Base-by-base conservation (phyloP, 2,113 vertebrate genomes). In the Mus spicilegus region DNA sequence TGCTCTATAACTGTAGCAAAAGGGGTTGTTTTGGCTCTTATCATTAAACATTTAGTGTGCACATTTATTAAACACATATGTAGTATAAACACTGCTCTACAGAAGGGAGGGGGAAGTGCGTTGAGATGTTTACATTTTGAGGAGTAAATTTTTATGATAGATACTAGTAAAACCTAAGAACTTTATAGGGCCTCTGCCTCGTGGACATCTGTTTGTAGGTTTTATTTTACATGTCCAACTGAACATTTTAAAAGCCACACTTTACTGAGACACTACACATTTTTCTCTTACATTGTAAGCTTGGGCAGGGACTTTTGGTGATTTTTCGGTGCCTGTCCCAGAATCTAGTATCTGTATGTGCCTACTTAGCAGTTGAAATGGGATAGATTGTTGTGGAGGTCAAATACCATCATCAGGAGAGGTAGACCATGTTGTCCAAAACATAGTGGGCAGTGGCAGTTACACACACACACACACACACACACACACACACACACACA, bases 31-130 rank as follows among this genome's bases (percentile, higher is more conserved):
- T 73, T 91, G 96, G 73, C 58, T 93, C 89, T 97, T 89, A 93
- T 91, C 93, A 95, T 97, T 95, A 96, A 97, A 97, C 92, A 96
- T 97, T 98, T 97, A 96, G 88, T 63, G 89, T 77, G 95, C 92
- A 93, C 63, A 95, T 95, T 97, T 92, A 97, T 97, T 97, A 97
- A 95, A 89, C 97, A 96, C 96, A 94, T 95, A 95, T 95, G 95
- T 89, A 82, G 95, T 56, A 54, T 95, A 97, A 96, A 80, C 78
- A 56, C 88, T n/a, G 0, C 90, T 96, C 94, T 81, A 91, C 96
- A 89, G 96, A 96, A 97, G 93, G 92, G 89, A 96, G 87, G 61
- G 78, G 26, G 93, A 65, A 88, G 77, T 75, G 49, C 72, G n/a
- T 92, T 72, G 89, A 87, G 92, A 70, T 97, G 90, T 94, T 97